Evolutionary conservation across 2,797 vertebrate genomes (phyloP).

Genomic region (Darevskia nairensis): DNA sequence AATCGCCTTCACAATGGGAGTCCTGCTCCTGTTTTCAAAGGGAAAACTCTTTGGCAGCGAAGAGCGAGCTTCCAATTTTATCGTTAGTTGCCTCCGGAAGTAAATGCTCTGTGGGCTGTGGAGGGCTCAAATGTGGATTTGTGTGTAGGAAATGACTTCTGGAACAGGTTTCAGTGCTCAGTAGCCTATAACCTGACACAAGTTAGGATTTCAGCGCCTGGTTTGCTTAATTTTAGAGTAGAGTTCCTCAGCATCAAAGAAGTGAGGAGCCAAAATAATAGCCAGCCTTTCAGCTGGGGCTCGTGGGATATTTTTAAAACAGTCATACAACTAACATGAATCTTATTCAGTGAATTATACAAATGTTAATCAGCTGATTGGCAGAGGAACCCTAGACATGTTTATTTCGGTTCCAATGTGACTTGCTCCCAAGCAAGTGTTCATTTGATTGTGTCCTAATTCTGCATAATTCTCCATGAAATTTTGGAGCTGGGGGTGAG

Average conservation of each 20-base stretch:
- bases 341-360: background rate
- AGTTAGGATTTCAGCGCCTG: background rate
- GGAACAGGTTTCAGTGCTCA: background rate
- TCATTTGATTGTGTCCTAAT: background rate
- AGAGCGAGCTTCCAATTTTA: background rate
- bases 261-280: fast-evolving
- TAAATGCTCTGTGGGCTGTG: background rate
- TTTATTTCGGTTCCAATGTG: background rate
- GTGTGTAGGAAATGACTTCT: background rate
- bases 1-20: background rate
- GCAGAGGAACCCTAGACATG: background rate
- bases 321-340: background rate
- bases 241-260: fast-evolving
- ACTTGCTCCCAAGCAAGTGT: background rate
- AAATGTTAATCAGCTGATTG: background rate
- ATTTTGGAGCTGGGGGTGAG: no score
- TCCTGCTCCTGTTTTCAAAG: slow-evolving; percentile 6
- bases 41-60: slow-evolving; percentile 27
- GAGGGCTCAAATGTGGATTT: background rate
- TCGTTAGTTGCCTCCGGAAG: background rate
- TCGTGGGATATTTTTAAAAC: background rate
- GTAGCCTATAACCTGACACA: fast-evolving
- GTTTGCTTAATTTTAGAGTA: fast-evolving
- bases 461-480: background rate
- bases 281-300: background rate